These are phyloP conservation scores for Daphoenositta chrysoptera DNA, from an alignment of 2,113 vertebrate species.

Conservation along the genomic window DNA sequence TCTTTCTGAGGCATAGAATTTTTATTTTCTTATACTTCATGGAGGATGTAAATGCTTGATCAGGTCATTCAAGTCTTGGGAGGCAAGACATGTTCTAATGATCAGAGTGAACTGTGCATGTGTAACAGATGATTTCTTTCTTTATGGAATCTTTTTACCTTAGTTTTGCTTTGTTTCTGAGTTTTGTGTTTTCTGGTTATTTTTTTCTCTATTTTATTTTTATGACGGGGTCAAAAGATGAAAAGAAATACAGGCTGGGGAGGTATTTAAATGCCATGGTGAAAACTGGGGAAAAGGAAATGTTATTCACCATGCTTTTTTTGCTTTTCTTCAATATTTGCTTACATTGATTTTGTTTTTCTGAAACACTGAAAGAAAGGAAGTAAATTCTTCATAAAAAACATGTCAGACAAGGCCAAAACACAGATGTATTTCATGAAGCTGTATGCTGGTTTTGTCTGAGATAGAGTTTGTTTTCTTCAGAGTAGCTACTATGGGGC, in stretches of 20 bases:
- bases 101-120: neutral
- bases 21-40: neutral
- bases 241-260: neutral
- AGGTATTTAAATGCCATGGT: neutral
- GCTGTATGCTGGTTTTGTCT: neutral
- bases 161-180: neutral
- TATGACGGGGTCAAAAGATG: neutral
- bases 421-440: neutral
- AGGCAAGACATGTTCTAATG: neutral
- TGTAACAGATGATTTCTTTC: neutral
- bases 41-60: neutral
- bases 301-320: rapidly evolving
- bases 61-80: neutral
- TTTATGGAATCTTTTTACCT: neutral
- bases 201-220: neutral
- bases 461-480: neutral
- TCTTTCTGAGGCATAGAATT: neutral
- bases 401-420: neutral
- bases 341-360: neutral
- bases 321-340: neutral
- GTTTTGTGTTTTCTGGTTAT: neutral
- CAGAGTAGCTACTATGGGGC: neutral
- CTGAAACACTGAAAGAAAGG: neutral
- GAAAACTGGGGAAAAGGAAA: neutral
- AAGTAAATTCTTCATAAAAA: neutral